Evolutionary conservation across 1,140 invertebrate species (phyloP), one percentile per base, ranked within the genome.

Genomic region (Caenorhabditis latens): DNA sequence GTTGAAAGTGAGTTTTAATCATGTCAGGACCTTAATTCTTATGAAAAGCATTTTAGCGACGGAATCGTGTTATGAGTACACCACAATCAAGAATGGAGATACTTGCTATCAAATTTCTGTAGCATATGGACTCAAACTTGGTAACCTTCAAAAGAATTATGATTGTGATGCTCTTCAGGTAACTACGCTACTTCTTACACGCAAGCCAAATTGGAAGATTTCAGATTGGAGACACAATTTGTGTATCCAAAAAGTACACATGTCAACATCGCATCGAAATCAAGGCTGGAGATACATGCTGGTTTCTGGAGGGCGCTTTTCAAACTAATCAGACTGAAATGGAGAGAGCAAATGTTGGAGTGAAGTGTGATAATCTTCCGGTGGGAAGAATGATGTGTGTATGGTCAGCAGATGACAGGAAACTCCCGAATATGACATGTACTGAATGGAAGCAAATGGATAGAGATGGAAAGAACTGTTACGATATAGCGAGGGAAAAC

Each of bases 221-320:
- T 61, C 57, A 71, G 65, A 46, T 71, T 7, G 65, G 42, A 8
- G 65, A 71, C 40, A 71, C 65, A 7, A 71, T 71, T 19, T 71
- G 65, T 43, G 65, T 71, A 40, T 71, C 65, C 40, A 71, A 71
- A 19, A 71, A 71, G 11, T 71, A 43, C 65, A 71, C 40, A 19
- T 71, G 65, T 3, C 65, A 71, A n/a, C 65, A 71, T 46, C 65
- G 65, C 14, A 71, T 71, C 40, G 65, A 71, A 46, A 71, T 71
- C 42, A 16, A 19, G 42, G 16, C 40, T 43, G 65, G 65, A 19
- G 65, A 71, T 42, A 71, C 65, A 19, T 71, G 65, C 19, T 43
- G 65, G 42, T 71, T 71, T n/a, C 65, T 71, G 9, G 65, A 46
- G 1, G 46, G 19, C 65, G 40, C 65, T 46, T 71, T 71, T 46